Conservation (phyloP, 23 tunicate species). For the Ciona savignyi region DNA sequence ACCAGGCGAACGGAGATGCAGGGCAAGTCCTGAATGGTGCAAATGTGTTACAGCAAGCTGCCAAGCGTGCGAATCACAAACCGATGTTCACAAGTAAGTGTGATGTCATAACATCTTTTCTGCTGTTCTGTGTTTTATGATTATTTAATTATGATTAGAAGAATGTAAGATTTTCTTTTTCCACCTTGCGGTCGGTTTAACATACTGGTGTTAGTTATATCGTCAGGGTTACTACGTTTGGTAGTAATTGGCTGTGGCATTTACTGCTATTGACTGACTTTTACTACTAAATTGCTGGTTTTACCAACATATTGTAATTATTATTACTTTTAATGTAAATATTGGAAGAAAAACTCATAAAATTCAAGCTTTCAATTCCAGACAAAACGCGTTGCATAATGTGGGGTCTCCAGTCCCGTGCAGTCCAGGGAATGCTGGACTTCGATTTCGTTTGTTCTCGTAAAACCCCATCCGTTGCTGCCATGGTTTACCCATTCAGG, state of each 20-base stretch:
- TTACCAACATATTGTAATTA: constrained; percentile 1
- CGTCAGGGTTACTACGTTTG: background rate
- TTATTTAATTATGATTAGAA: no score
- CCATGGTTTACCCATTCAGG: constrained; percentile 99
- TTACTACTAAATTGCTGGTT: no score
- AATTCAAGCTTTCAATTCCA: constrained; percentile 7
- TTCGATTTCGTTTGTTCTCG: constrained; percentile 98
- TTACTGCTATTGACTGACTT: no score
- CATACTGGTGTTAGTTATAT: background rate
- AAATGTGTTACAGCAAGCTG: constrained; percentile 27
- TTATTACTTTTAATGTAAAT: background rate
- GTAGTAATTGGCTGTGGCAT: no score
- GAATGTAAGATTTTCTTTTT: no score
- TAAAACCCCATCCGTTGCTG: constrained; percentile 93
- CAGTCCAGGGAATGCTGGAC: constrained; percentile 99
- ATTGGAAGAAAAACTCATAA: background rate
- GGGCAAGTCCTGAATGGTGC: background rate
- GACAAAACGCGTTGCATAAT: constrained; percentile 78
- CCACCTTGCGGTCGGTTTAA: background rate
- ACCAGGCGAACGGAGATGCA: constrained; percentile 52
- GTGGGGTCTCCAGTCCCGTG: constrained; percentile 96
- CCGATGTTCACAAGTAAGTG: constrained; percentile 72
- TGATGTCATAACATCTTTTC: no score
- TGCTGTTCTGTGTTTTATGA: no score
- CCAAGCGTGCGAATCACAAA: constrained; percentile 17